Percentiles rank a stretch among this genome's conserved stretches.
Conservation (phyloP, 2,888 invertebrate species). For the Leptura quadrifasciata region DNA sequence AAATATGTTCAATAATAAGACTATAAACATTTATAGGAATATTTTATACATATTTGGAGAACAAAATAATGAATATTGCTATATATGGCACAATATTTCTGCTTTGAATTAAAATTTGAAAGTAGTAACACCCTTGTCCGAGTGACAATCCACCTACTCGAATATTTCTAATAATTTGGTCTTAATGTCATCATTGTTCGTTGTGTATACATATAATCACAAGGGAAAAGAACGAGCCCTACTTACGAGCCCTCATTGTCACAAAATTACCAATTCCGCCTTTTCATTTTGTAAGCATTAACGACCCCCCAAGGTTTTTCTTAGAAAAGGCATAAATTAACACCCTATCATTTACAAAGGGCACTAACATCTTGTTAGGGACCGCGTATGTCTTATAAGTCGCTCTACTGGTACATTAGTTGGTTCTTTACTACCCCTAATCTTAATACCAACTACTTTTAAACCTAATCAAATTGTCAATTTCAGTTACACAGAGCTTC, state of each 20-base stretch:
- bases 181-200: too few relatives aligned
- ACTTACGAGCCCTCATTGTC: neutral
- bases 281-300: conserved; percentile 30
- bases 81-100: too few relatives aligned
- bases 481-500: too few relatives aligned
- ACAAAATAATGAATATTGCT: too few relatives aligned
- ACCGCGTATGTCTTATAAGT: neutral
- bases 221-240: too few relatives aligned
- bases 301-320: conserved; percentile 27
- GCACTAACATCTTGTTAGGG: conserved; percentile 37
- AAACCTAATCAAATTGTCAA: neutral
- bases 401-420: conserved; percentile 17
- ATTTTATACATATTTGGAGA: too few relatives aligned
- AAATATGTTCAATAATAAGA: neutral
- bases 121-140: too few relatives aligned
- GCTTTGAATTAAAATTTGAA: too few relatives aligned
- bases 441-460: neutral
- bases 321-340: conserved; percentile 29
- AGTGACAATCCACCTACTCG: too few relatives aligned
- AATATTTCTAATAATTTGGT: too few relatives aligned
- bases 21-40: too few relatives aligned
- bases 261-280: neutral
- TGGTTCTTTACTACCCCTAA: conserved; percentile 24
- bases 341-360: conserved; percentile 38
- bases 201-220: too few relatives aligned